Evolutionary conservation across 2,888 invertebrate genomes (phyloP), one percentile per base, ranked within the genome.

Genomic region (Suillia variegata): DNA sequence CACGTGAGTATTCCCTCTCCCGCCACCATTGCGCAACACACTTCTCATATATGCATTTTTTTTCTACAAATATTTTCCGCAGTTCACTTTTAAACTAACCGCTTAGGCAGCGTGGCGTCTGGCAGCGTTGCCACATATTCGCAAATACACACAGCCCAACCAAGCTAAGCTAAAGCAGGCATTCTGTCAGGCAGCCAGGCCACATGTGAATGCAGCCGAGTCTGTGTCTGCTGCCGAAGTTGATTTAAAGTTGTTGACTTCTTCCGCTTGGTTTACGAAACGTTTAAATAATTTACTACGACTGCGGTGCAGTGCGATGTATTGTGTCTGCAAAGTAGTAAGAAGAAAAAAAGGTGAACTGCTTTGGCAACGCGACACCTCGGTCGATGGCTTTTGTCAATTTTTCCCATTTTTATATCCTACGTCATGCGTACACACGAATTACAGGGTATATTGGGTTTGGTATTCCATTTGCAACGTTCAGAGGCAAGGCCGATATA

Each of bases 231-330:
- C n/a, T 48, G n/a, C 47, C 47, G 58, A 54, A 65, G 68, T 68
- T 61, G 66, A 66, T 63, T 65, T 65, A 63, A 63, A 68, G 68
- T 66, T 66, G 66, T 68, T 65, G 66, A 66, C 68, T 66, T 64
- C 61, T 65, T 66, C 63, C 66, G 65, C 64, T 64, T 64, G 62
- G 62, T 61, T 66, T 59, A 58, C 62, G 57, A 58, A 64, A 62
- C 63, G 66, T 65, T 65, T 68, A 64, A 66, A 67, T 67, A 65
- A 67, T 67, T 66, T 64, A 64, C 63, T 60, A n/a, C 13, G 34
- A 8, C 33, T 57, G 20, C 24, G 52, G 45, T 55, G 56, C 53
- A 8, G 21, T 57, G 20, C 24, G 52, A 33, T 55, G 56, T 54
- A 58, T 57, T 61, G 48, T 34, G 2, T 51, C 45, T 61, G 54